Evolutionary conservation across 2,113 vertebrate species (phyloP), one percentile per base, ranked within the genome.

Genomic region (Romanogobio albipinnatus): DNA sequence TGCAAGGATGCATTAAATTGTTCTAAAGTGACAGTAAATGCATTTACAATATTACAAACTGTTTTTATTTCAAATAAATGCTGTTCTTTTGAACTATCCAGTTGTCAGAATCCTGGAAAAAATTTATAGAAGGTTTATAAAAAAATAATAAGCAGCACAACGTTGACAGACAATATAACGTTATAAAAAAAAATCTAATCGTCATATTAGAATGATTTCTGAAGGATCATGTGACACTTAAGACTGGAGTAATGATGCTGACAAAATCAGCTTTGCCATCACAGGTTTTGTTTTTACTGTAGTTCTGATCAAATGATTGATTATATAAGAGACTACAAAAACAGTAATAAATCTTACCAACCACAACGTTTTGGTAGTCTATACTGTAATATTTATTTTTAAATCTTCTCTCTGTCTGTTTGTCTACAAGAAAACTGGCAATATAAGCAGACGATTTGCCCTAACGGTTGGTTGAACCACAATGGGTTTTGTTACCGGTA

Each of bases 401-500:
- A 5, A 14, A 29, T 33, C 10, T 29, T 33, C 61, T 66, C 14
- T 15, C 78, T 51, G 14, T 82, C n/a, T 81, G 13, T 56, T 9
- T 45, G 22, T 81, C 71, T 58, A 29, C 86, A 92, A 95, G 96
- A 95, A 85, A 91, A 91, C 9, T 99, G 98, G 98, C 96, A 95
- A 89, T 97, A 98, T 62, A 88, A 95, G 64, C 85, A 89, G 51
- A 98, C 96, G 0, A 88, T 89, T 76, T 99, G 98, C 91, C 93
- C 93, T 0, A 0, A 91, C 66, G 96, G 91, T 56, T 98, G 97
- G 98, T 91, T 93, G 92, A 93, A 97, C 26, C 93, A 98, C 87
- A 96, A 94, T 82, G 90, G 88, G 76, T 95, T 95, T 87, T 99
- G 98, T 93, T 98, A 97, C 93, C 91, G 84, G 76, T 92, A 97